phyloP scores from a whole-genome alignment of 2,797 vertebrate genomes.

The Typhlichthys eigenmanni region DNA sequence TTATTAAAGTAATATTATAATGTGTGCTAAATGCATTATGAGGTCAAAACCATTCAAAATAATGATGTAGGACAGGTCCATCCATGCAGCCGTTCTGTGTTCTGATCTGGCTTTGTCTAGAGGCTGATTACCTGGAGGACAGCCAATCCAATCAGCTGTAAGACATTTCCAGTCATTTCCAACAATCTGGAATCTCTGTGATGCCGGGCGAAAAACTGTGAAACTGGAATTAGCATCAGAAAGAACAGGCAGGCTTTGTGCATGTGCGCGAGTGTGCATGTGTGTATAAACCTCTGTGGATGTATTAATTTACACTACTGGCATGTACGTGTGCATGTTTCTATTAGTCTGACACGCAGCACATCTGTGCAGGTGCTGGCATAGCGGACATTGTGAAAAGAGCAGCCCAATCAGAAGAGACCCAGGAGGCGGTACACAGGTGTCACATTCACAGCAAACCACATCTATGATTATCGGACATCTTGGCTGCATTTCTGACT shows the following conservation, averaged over 20 bases:
- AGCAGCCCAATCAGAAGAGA: slow-evolving; percentile 71
- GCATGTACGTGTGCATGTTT: background rate
- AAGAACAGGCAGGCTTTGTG: slow-evolving; percentile 16
- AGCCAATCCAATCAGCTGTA: slow-evolving; percentile 14
- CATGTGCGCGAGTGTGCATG: slow-evolving; percentile 3
- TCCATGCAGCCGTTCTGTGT: background rate
- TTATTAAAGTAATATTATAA: no score
- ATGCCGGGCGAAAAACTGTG: slow-evolving; percentile 13
- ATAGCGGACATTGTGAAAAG: slow-evolving; percentile 60
- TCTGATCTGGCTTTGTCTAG: slow-evolving; percentile 2
- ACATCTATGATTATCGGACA: slow-evolving; percentile 60
- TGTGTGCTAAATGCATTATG: slow-evolving; percentile 22
- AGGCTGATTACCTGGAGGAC: slow-evolving; percentile 3
- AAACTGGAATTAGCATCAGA: slow-evolving; percentile 11
- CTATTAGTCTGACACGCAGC: background rate
- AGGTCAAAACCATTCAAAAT: slow-evolving; percentile 37
- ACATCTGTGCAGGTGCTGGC: slow-evolving; percentile 38
- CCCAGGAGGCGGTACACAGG: slow-evolving; percentile 67
- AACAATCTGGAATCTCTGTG: slow-evolving; percentile 8
- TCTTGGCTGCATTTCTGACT: slow-evolving; percentile 38
- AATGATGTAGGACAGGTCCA: slow-evolving; percentile 15
- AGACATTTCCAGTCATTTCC: slow-evolving; percentile 17
- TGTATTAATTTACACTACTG: background rate
- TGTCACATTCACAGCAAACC: slow-evolving; percentile 62
- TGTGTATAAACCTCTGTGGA: background rate